These are phyloP conservation scores for Sussaba pulchella DNA, from an alignment of 2,888 invertebrate genomes.

Conservation along the genomic window DNA sequence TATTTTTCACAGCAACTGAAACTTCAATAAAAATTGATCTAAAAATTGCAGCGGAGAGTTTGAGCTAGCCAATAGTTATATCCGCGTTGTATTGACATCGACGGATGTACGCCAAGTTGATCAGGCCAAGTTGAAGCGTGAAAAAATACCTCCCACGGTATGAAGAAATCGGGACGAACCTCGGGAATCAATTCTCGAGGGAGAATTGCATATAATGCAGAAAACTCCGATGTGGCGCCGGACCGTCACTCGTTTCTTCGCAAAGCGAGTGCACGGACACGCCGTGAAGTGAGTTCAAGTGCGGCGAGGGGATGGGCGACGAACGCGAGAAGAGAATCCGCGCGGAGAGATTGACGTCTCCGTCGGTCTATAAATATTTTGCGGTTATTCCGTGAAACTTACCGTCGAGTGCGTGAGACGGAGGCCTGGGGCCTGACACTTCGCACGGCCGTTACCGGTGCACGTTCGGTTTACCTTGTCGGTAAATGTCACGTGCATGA, in stretches of 20 bases:
- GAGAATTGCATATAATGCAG: slow-evolving; percentile 38
- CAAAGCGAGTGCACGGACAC: slow-evolving; percentile 28
- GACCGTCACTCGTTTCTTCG: slow-evolving; percentile 27
- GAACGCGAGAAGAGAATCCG: slow-evolving; percentile 57
- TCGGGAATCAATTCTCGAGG: not conserved
- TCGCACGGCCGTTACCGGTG: slow-evolving; percentile 9
- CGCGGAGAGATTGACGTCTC: slow-evolving; percentile 66
- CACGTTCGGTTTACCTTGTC: slow-evolving; percentile 42
- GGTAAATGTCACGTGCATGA: slow-evolving; percentile 59
- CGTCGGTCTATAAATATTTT: slow-evolving; percentile 65
- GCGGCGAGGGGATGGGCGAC: slow-evolving; percentile 45
- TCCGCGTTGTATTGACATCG: no score
- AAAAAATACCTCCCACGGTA: no score
- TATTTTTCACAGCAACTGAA: no score
- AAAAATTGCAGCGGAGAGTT: no score
- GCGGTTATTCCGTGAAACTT: slow-evolving; percentile 61
- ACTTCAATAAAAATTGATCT: no score
- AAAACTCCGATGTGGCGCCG: slow-evolving; percentile 15
- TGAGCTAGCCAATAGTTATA: no score
- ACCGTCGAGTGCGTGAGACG: slow-evolving; percentile 46
- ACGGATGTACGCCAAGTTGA: no score
- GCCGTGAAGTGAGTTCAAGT: slow-evolving; percentile 59
- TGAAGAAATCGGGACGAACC: not conserved
- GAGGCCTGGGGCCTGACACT: slow-evolving; percentile 7
- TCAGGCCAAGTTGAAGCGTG: no score